These are phyloP conservation scores for Pentalonia nigronervosa DNA, from an alignment of 1,140 invertebrate genomes.

Conservation along the genomic window DNA sequence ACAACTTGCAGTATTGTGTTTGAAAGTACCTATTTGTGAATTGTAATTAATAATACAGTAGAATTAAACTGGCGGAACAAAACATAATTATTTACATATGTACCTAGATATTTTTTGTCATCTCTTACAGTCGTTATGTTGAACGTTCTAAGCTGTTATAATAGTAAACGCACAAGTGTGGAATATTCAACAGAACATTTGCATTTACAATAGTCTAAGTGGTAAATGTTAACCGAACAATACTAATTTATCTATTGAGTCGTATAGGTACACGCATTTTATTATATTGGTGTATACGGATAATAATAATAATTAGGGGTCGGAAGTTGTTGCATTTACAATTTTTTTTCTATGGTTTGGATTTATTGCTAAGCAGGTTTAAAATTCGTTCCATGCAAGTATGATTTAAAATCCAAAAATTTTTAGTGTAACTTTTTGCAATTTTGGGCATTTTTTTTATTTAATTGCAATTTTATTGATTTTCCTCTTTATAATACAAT, in stretches of 20 bases:
- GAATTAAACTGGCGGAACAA: neutral
- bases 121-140: neutral
- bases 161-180: neutral
- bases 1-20: neutral
- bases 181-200: constrained; percentile 24
- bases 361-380: no score
- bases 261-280: neutral
- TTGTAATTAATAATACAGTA: neutral
- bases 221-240: neutral
- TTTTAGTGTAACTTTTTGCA: no score
- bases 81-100: neutral
- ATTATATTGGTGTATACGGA: neutral
- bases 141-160: neutral
- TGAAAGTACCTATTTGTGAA: neutral
- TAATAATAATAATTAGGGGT: neutral
- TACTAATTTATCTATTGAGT: neutral
- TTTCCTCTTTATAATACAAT: no score
- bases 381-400: no score
- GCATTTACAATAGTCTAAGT: constrained; percentile 13
- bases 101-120: neutral
- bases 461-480: no score
- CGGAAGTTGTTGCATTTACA: no score
- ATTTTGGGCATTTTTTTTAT: no score
- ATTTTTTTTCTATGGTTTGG: no score
- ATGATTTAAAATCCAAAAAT: no score